Evolutionary conservation across 2,113 vertebrate species (phyloP), one percentile per base, ranked within the genome.

Genomic region (Aptenodytes forsteri): DNA sequence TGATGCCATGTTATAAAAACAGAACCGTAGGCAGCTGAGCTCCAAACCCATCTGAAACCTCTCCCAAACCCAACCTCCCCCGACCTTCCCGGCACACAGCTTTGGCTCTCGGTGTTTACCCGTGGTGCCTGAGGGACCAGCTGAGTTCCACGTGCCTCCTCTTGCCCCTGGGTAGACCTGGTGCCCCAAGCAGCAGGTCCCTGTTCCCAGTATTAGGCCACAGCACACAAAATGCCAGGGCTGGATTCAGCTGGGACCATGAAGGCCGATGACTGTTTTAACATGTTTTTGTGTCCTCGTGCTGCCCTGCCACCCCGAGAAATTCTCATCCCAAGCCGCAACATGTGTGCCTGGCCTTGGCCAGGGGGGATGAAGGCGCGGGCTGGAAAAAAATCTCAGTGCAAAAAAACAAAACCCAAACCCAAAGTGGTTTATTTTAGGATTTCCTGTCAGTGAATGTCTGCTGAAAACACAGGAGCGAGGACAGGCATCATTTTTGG

Each of bases 361-460:
- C 81, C 9, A 0, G 32, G 59, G 59, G 70, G 59, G 29, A 69
- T 0, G 1, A 92, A 93, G 78, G 85, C 30, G 9, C 75, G 78
- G 73, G 50, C 67, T 96, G 93, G 83, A 80, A 95, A 95, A 93
- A 95, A 89, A 65, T 95, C 64, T 83, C 88, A 92, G 79, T 14
- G 7, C 78, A 89, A 93, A 89, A 93, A 85, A 30, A 13, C 81
- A 92, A 94, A 97, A 90, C 65, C 64, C 67, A 90, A 97, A 80
- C 44, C 79, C 90, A 87, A 83, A 95, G 96, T 84, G 40, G 83
- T 98, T 92, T 96, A 96, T 97, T 97, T 97, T 97, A 96, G 96
- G 92, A 91, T 88, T 96, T 97, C 93, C 96, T 97, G 96, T 96
- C 91, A 92, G 85, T 85, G 71, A 59, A 93, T 67, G 86, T 94